phyloP scores from a whole-genome alignment of 2,113 vertebrate species.

The Platichthys flesus region DNA sequence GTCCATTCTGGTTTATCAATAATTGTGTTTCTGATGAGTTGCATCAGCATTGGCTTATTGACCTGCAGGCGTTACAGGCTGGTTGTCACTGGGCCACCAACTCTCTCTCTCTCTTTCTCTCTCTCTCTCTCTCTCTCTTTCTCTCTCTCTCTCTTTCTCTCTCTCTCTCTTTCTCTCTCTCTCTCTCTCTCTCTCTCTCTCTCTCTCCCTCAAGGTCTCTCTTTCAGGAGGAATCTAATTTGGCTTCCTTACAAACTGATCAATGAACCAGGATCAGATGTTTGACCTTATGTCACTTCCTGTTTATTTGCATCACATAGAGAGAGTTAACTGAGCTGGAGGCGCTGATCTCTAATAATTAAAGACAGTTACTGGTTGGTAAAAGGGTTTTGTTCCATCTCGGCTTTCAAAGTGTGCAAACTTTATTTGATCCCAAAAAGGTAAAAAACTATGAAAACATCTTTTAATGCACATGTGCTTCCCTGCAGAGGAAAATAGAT shows the following conservation, averaged over 20 bases:
- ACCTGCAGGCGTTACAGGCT: background rate
- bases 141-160: background rate
- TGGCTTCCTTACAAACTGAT: conserved; percentile 13
- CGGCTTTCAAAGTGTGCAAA: too few species aligned
- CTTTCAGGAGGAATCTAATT: conserved; percentile 7
- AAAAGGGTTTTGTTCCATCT: conserved; percentile 13
- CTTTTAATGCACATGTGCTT: background rate
- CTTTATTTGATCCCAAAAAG: background rate
- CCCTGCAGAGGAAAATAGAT: background rate
- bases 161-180: too few species aligned
- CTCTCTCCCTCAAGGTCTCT: background rate
- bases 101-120: background rate
- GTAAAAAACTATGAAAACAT: background rate
- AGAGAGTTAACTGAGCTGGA: background rate
- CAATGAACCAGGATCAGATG: background rate
- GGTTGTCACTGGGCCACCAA: background rate
- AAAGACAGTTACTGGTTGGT: background rate
- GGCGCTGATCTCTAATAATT: conserved; percentile 14
- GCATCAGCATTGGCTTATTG: conserved; percentile 41
- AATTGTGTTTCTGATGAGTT: conserved; percentile 31
- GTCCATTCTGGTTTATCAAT: background rate
- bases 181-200: background rate
- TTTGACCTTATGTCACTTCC: background rate
- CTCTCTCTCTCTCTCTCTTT: background rate
- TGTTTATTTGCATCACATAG: background rate